Conservation (phyloP, 2,888 invertebrate species). For the Lissonota sp. region DNA sequence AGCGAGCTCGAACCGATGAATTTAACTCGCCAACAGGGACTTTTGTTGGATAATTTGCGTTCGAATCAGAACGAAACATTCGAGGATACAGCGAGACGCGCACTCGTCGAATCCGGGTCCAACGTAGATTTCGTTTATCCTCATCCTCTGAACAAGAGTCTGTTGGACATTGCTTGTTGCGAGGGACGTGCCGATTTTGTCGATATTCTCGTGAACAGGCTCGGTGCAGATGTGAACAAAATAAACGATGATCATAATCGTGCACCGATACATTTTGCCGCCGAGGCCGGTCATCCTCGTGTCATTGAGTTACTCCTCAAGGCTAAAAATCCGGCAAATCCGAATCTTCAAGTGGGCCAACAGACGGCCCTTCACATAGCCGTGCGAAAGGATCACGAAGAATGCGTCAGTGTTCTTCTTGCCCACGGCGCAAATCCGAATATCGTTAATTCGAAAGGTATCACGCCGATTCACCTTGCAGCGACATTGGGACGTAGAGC, state of each 20-base stretch:
- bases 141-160: slow-evolving; percentile 86
- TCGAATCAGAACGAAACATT: slow-evolving; percentile 68
- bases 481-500: slow-evolving; percentile 86
- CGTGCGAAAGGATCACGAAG: slow-evolving; percentile 83
- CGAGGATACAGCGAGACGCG: slow-evolving; percentile 67
- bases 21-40: slow-evolving; percentile 29
- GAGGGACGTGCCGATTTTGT: slow-evolving; percentile 86
- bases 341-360: slow-evolving; percentile 75
- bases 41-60: slow-evolving; percentile 65
- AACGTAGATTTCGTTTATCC: slow-evolving; percentile 86
- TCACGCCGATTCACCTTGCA: slow-evolving; percentile 87
- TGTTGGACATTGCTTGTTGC: slow-evolving; percentile 86
- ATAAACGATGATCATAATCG: slow-evolving; percentile 86
- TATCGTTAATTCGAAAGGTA: slow-evolving; percentile 85
- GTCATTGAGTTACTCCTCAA: slow-evolving; percentile 75
- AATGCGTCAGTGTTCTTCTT: slow-evolving; percentile 85
- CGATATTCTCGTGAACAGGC: slow-evolving; percentile 85
- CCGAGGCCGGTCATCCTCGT: slow-evolving; percentile 83
- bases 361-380: slow-evolving; percentile 81
- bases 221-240: slow-evolving; percentile 87
- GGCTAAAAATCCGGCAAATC: slow-evolving; percentile 71
- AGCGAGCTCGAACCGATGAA: slow-evolving; percentile 51
- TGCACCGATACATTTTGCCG: slow-evolving; percentile 89
- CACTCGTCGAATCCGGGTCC: slow-evolving; percentile 69
- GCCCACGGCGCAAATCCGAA: slow-evolving; percentile 86